phyloP scores from a whole-genome alignment of 35 echinoderm and acorn worm species.

The Ophiothrix spiculata region DNA sequence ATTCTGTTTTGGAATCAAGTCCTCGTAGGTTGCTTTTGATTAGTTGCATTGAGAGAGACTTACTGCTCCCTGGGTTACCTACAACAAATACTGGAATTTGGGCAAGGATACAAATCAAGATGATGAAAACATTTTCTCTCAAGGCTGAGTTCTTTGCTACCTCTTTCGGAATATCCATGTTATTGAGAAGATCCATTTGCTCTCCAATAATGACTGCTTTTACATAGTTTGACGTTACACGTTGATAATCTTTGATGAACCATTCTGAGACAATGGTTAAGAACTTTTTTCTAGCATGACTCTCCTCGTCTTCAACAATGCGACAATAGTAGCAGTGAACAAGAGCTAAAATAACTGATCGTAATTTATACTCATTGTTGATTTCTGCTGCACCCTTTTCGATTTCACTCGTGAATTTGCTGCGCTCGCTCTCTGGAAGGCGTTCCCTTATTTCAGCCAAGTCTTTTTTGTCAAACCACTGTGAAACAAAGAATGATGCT shows the following conservation, averaged over 20 bases:
- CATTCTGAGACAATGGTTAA: neutral
- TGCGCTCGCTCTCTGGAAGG: neutral
- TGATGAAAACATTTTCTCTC: slow-evolving; percentile 40
- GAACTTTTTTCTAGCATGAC: slow-evolving; percentile 9
- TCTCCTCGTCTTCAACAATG: neutral
- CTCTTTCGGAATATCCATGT: slow-evolving; percentile 26
- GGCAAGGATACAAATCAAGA: slow-evolving; percentile 19
- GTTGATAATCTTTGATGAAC: neutral
- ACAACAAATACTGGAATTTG: slow-evolving; percentile 43
- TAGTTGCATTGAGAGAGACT: slow-evolving; percentile 47
- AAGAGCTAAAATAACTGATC: neutral
- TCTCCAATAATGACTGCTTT: slow-evolving; percentile 9
- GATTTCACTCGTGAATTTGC: neutral
- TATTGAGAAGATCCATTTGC: slow-evolving; percentile 34
- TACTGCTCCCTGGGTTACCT: slow-evolving; percentile 43
- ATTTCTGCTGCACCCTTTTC: too few species aligned
- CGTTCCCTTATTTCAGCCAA: neutral
- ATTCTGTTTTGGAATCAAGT: slow-evolving; percentile 7
- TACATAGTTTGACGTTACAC: neutral
- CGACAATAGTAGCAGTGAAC: slow-evolving; percentile 37
- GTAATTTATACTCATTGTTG: neutral
- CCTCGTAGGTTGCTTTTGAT: slow-evolving; percentile 30
- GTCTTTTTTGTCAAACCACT: slow-evolving; percentile 3
- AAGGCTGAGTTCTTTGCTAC: slow-evolving; percentile 32
- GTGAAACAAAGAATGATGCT: neutral